phyloP scores from a whole-genome alignment of 1,140 invertebrate genomes.

The Halesus radiatus region DNA sequence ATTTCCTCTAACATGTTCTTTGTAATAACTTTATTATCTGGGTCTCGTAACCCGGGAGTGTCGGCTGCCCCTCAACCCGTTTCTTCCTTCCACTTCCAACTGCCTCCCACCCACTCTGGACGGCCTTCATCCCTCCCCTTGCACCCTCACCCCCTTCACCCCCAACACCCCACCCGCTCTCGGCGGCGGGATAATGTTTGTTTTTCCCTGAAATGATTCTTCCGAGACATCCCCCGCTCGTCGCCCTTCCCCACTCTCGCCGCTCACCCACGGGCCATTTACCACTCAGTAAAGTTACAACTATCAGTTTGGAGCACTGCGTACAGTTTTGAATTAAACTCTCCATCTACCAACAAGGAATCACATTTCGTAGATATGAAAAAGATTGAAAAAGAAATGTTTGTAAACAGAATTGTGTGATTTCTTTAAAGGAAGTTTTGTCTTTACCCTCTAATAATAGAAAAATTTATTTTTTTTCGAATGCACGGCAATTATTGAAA shows the following conservation, averaged over 20 bases:
- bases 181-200: constrained; percentile 47
- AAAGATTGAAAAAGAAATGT: not conserved
- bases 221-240: constrained; percentile 28
- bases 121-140: constrained; percentile 26
- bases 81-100: not conserved
- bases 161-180: not conserved
- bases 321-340: not conserved
- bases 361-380: no score
- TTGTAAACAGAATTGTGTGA: not conserved
- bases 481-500: no score
- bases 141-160: no score
- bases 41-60: constrained; percentile 32
- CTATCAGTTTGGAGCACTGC: not conserved
- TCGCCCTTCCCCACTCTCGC: not conserved
- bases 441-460: no score
- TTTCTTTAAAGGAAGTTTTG: no score
- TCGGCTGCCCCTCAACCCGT: constrained; percentile 13
- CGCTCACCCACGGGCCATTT: not conserved
- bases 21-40: constrained; percentile 49
- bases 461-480: no score
- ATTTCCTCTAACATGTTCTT: constrained; percentile 25
- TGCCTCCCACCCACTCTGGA: constrained; percentile 14
- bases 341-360: no score
- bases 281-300: constrained; percentile 15
- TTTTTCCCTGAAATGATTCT: constrained; percentile 47